Evolutionary conservation across 2,797 vertebrate genomes (phyloP), one percentile per base, ranked within the genome.

Genomic region (Rhinichthys osculus): DNA sequence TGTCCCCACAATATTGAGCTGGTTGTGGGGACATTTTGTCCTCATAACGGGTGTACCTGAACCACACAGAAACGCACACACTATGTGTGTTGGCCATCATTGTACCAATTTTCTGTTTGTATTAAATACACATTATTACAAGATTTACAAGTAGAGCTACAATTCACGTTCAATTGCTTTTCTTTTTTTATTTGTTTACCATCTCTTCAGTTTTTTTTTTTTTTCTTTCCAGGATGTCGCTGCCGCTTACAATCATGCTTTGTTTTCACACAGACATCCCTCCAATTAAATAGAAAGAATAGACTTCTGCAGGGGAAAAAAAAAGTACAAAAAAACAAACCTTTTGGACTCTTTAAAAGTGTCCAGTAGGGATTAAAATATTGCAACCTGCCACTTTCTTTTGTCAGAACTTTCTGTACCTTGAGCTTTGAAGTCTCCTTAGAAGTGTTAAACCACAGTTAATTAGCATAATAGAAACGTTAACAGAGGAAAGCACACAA

Each of bases 401-500:
- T 88, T 86, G 81, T 66, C 42, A 76, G 73, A 74, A 33, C 83
- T 81, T 88, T 86, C 72, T 85, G 84, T 77, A 79, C 78, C 40
- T 52, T 72, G 84, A 90, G 86, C 87, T 94, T 91, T 93, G 87
- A 93, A 92, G 91, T 89, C 87, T 83, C 89, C 90, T 91, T 87
- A 69, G 79, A 91, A 89, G 87, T 87, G 73, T 89, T 90, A 88
- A 91, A 89, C 86, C 85, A 74, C 17, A 16, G 42, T 73, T 90
- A 90, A 93, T 93, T 92, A 92, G 84, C 90, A 91, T 90, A 90
- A 89, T 82, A 90, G 78, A 90, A 91, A 91, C 40, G 85, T 89
- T 90, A 91, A 91, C 87, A 81, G 84, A 86, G 86, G 76, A 86
- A 84, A 86, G 73, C 21, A 80, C 87, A 90, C 77, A 7, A 81